Evolutionary conservation across 2,797 vertebrate genomes (phyloP), one percentile per base, ranked within the genome.

Genomic region (Etheostoma nigrum): DNA sequence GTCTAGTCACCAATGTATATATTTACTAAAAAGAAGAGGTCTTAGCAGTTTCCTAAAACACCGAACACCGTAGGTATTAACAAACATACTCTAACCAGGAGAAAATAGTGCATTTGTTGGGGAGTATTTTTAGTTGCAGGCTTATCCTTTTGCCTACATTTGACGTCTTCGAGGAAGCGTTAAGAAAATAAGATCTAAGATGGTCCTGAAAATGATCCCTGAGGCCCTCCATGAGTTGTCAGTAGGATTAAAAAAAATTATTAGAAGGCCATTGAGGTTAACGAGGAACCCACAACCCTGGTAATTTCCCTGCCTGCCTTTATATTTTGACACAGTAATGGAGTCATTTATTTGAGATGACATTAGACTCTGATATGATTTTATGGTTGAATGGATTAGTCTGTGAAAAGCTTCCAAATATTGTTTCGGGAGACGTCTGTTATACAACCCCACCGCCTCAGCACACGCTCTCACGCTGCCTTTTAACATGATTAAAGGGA

Each of bases 401-500:
- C 44, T 75, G 40, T 48, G 45, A 67, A 73, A n/a, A 76, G 67
- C 71, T 75, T 84, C 76, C 47, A 77, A 79, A 82, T 80, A 64
- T 67, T 75, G 78, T 81, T 79, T 78, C 53, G 74, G 52, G 45
- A 65, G 15, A 49, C 52, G 5, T 44, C 33, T 23, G 62, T 82
- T 78, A 73, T 5, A 77, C 73, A 84, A 81, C 67, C 10, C 0
- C 21, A 11, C 13, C 36, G 10, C 15, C 23, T 14, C 47, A 16
- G n/a, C 30, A 51, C 53, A 55, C 61, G 57, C 49, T 53, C 55
- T 53, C 45, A n/a, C 6, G 4, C 27, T 2, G 59, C 54, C 54
- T 72, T 86, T 89, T 88, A 89, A 77, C 55, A 0, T 82, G 79
- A 90, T 90, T 90, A 80, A 82, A 79, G 70, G 81, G 88, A 87